Conservation (phyloP, 2,888 invertebrate species). For the Diaperis boleti region DNA sequence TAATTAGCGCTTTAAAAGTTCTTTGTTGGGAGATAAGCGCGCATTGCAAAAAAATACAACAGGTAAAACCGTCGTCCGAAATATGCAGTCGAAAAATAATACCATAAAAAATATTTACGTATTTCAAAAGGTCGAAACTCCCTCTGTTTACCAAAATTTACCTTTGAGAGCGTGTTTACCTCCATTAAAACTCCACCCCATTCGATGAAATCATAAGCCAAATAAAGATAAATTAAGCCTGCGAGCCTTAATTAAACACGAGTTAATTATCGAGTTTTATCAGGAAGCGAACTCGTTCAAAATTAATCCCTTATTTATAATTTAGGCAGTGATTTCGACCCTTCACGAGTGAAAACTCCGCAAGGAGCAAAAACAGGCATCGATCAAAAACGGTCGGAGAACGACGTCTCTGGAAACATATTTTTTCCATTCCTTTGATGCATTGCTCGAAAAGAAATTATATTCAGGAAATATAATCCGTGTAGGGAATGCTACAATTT, state of each 20-base stretch:
- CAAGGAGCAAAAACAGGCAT: constrained; percentile 11
- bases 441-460: constrained; percentile 31
- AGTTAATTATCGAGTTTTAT: constrained; percentile 14
- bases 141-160: no score
- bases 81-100: no score
- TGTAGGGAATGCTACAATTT: constrained; percentile 35
- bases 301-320: constrained; percentile 12
- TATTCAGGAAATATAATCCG: constrained; percentile 34
- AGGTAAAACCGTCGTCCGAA: no score
- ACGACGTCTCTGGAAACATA: constrained; percentile 24
- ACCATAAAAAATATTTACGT: no score
- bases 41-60: no score
- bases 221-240: constrained; percentile 23
- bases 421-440: constrained; percentile 37
- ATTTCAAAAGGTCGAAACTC: no score
- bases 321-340: constrained; percentile 15
- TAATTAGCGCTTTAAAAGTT: no score
- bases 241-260: constrained; percentile 15
- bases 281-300: neutral
- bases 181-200: no score
- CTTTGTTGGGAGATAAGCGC: no score
- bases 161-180: no score
- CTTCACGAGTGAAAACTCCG: constrained; percentile 23
- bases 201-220: no score
- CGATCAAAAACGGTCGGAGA: constrained; percentile 18